Conservation (phyloP, 2,113 vertebrate species). For the Promerops cafer region DNA sequence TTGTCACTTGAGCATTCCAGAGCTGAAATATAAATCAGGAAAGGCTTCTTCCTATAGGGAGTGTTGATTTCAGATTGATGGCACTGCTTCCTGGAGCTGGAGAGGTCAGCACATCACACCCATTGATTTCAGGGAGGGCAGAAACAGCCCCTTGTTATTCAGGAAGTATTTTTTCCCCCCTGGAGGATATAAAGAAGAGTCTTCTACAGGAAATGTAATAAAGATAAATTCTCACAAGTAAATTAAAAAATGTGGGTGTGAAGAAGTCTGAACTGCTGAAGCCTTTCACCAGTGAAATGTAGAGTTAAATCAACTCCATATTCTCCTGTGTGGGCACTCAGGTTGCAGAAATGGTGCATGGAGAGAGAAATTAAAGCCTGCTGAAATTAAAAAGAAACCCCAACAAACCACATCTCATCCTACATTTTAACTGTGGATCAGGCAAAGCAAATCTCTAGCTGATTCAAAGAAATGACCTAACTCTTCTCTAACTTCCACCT, state of each 20-base stretch:
- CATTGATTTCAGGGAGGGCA: neutral
- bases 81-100: neutral
- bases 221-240: neutral
- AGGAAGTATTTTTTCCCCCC: neutral
- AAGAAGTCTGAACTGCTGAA: neutral
- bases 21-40: slow-evolving; percentile 6
- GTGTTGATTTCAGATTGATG: neutral
- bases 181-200: neutral
- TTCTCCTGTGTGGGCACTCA: neutral
- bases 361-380: neutral
- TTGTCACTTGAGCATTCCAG: neutral
- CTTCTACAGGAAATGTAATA: neutral
- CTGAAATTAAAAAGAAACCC: neutral
- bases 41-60: neutral
- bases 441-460: neutral
- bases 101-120: neutral
- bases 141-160: neutral
- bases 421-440: neutral
- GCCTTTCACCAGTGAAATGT: neutral
- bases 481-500: neutral
- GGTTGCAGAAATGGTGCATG: neutral
- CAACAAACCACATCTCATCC: neutral
- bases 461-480: neutral
- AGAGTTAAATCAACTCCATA: neutral
- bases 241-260: neutral